Conservation (phyloP, 2,797 vertebrate genomes). For the Ambastaia sidthimunki region DNA sequence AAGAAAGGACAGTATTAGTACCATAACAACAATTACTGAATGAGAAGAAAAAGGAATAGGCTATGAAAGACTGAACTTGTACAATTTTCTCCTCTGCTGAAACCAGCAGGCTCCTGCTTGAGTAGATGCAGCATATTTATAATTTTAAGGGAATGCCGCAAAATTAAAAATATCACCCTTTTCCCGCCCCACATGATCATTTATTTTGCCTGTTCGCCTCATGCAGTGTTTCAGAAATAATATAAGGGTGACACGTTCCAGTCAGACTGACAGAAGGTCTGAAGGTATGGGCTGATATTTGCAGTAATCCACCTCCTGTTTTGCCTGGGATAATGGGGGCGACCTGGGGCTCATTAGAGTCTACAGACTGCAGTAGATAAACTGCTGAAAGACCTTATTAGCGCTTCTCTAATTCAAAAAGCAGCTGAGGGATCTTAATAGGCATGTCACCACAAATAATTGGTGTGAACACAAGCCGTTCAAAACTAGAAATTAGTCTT, state of each 20-base stretch:
- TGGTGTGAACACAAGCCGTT: constrained; percentile 28
- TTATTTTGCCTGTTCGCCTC: constrained; percentile 22
- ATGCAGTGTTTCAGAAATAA: constrained; percentile 43
- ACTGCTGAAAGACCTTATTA: constrained; percentile 59
- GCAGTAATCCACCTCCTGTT: constrained; percentile 53
- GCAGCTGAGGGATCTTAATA: constrained; percentile 55
- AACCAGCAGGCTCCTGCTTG: background rate
- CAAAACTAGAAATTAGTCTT: constrained; percentile 47
- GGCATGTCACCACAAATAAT: constrained; percentile 57
- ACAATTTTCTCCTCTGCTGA: constrained; percentile 19
- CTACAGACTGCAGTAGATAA: constrained; percentile 52
- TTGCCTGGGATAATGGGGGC: constrained; percentile 56
- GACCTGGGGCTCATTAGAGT: constrained; percentile 59
- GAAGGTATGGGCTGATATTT: constrained; percentile 51
- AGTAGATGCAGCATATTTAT: constrained; percentile 31
- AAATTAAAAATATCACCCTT: constrained; percentile 23
- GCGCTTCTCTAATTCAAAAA: constrained; percentile 53
- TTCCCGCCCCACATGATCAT: background rate
- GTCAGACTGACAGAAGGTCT: constrained; percentile 47
- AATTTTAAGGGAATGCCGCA: constrained; percentile 27
- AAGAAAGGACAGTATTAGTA: background rate
- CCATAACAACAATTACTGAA: background rate
- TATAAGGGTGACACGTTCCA: constrained; percentile 44
- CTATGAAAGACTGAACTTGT: constrained; percentile 14
- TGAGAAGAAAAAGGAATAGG: constrained; percentile 13